These are phyloP conservation scores for Erpobdella octoculata DNA, from an alignment of 2,888 invertebrate genomes.

Conservation along the genomic window DNA sequence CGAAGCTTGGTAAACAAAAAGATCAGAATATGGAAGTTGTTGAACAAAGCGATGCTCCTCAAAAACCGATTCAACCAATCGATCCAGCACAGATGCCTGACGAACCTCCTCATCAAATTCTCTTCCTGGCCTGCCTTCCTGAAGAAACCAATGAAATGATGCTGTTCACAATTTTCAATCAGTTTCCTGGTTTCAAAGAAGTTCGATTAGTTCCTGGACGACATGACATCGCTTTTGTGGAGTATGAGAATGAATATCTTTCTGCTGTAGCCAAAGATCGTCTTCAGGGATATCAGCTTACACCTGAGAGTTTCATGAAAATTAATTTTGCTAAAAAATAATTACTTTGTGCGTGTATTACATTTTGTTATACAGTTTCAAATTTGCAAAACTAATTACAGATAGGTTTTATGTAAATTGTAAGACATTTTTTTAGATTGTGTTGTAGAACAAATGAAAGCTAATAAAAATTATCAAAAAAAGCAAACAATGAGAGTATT, in stretches of 20 bases:
- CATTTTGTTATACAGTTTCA: too few species aligned
- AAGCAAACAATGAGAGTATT: too few species aligned
- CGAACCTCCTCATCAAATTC: constrained; percentile 97
- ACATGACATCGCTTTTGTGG: constrained; percentile 97
- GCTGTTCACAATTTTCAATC: constrained; percentile 95
- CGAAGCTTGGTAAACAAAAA: constrained; percentile 23
- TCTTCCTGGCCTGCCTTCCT: constrained; percentile 95
- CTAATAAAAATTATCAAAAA: too few species aligned
- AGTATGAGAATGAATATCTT: constrained; percentile 59
- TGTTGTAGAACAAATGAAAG: too few species aligned
- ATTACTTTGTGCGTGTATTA: too few species aligned
- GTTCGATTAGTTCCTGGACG: constrained; percentile 94
- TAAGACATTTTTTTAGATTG: too few species aligned
- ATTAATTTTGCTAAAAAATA: constrained; percentile 39
- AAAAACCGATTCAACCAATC: constrained; percentile 32
- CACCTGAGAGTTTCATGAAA: constrained; percentile 85
- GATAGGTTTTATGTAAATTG: too few species aligned
- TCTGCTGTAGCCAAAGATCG: constrained; percentile 76
- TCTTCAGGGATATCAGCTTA: constrained; percentile 94
- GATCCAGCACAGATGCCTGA: constrained; percentile 57
- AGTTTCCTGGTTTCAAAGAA: constrained; percentile 98
- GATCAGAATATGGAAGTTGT: background rate
- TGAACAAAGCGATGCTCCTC: too few species aligned
- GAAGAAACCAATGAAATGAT: constrained; percentile 98
- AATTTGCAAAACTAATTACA: too few species aligned